Conservation (phyloP, 37 sponge, comb jelly and placozoan species). For the Geodia barretti region DNA sequence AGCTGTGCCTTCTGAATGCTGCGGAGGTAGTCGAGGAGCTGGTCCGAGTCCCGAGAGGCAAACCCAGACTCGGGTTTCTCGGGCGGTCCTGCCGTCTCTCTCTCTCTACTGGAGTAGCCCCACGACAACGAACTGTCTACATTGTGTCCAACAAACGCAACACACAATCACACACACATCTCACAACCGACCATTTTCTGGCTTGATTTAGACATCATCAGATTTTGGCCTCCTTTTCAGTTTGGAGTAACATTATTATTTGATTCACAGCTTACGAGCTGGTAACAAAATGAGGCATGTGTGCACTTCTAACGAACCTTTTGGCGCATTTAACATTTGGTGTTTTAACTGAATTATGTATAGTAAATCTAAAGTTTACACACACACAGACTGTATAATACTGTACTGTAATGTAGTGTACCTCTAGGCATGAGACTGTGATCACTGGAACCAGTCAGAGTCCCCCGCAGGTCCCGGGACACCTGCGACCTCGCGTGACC, state of each 20-base stretch:
- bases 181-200: too few species aligned
- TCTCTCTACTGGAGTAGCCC: not conserved
- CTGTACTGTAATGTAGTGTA: not conserved
- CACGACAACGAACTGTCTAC: not conserved
- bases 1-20: constrained; percentile 46
- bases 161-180: too few species aligned
- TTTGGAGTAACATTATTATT: not conserved
- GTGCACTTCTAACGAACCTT: too few species aligned
- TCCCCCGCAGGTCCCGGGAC: not conserved
- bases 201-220: not conserved
- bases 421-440: not conserved
- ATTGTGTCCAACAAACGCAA: too few species aligned
- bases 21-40: constrained; percentile 45
- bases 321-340: too few species aligned
- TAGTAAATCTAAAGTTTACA: too few species aligned
- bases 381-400: too few species aligned
- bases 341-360: too few species aligned
- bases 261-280: too few species aligned
- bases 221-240: not conserved
- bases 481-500: too few species aligned
- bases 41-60: constrained; percentile 34
- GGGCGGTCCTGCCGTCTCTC: not conserved
- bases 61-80: constrained; percentile 41
- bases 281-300: too few species aligned
- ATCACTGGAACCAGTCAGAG: not conserved